phyloP scores from a whole-genome alignment of 1,140 invertebrate species.

The Pygmarrhopalites habei region DNA sequence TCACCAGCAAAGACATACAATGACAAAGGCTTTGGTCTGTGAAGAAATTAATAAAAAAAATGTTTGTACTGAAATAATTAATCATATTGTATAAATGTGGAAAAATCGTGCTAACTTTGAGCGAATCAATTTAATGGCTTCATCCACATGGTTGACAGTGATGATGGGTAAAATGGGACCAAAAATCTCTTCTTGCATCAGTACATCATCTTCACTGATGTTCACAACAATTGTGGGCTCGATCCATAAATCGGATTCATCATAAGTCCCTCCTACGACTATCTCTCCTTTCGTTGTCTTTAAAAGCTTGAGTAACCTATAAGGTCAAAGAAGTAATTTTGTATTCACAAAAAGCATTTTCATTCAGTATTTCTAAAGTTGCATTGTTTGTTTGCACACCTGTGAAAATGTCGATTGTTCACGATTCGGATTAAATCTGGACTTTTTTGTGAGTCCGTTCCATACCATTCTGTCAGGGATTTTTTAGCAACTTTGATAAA shows the following conservation, averaged over 20 bases:
- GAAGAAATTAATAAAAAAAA: neutral
- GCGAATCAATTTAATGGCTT: constrained; percentile 80
- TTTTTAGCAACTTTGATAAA: constrained; percentile 60
- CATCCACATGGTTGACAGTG: constrained; percentile 59
- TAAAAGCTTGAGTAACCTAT: constrained; percentile 21
- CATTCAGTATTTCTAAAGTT: too few species aligned
- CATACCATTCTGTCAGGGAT: constrained; percentile 76
- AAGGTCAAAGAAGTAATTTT: too few species aligned
- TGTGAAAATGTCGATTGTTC: constrained; percentile 19
- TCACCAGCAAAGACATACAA: constrained; percentile 79
- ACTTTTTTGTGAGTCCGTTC: constrained; percentile 51
- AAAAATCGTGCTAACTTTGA: constrained; percentile 10
- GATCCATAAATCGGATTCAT: constrained; percentile 47
- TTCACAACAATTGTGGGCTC: constrained; percentile 46
- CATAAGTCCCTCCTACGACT: constrained; percentile 46
- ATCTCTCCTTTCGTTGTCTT: constrained; percentile 39
- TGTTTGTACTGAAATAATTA: neutral
- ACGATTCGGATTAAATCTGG: constrained; percentile 41
- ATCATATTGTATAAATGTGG: neutral
- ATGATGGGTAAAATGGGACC: constrained; percentile 44
- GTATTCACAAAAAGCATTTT: too few species aligned
- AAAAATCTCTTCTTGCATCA: constrained; percentile 48
- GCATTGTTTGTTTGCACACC: too few species aligned
- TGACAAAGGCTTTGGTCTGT: constrained; percentile 59
- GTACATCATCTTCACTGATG: constrained; percentile 4